Evolutionary conservation across 2,888 invertebrate species (phyloP).

Genomic region (Megalurothrips usitatus): DNA sequence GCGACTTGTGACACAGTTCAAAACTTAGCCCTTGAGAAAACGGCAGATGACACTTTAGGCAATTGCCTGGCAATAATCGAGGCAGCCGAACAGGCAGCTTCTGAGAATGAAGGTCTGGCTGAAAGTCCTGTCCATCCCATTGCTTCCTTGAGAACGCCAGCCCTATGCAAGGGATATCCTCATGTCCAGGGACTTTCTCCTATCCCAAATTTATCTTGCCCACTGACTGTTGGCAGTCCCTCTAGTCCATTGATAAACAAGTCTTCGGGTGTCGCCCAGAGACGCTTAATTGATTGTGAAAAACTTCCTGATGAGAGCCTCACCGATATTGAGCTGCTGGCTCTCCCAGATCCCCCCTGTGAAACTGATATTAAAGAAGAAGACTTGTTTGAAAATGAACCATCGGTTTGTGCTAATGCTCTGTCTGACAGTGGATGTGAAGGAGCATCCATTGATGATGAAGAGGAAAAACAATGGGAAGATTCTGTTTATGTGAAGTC

Average conservation of each 20-base stretch:
- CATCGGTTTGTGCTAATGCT: background rate
- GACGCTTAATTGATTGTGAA: background rate
- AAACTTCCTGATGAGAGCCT: background rate
- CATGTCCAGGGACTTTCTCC: background rate
- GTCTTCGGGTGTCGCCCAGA: background rate
- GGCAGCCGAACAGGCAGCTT: background rate
- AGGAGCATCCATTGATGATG: background rate
- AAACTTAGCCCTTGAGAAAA: background rate
- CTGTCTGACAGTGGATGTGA: conserved; percentile 15
- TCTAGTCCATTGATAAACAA: background rate
- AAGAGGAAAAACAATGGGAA: conserved; percentile 14
- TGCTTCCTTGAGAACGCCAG: no score
- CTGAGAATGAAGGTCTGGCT: background rate
- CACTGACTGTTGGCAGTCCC: background rate
- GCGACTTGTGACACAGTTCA: background rate
- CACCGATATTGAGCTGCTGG: background rate
- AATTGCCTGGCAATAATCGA: background rate
- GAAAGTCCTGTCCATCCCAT: no score
- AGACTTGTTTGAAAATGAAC: background rate
- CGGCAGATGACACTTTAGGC: background rate
- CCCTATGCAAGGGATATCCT: background rate
- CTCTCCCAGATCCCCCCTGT: background rate
- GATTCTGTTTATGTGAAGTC: background rate
- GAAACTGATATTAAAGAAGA: background rate
- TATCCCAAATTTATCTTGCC: background rate